phyloP scores from a whole-genome alignment of 2,797 vertebrate genomes.

The Lepidocolaptes lacrymiger region DNA sequence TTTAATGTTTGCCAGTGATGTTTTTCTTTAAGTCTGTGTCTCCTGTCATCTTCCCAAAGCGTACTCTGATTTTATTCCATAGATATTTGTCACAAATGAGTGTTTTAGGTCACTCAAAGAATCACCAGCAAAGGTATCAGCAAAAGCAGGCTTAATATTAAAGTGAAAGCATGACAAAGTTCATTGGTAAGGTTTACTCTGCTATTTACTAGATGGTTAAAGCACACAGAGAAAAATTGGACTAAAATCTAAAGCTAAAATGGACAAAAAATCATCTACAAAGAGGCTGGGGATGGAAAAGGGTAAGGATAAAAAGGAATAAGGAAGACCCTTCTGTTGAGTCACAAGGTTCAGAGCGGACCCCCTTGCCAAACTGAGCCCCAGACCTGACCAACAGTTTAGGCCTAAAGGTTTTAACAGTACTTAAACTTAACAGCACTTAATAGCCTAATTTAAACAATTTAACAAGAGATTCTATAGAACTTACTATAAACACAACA shows the following conservation, averaged over 20 bases:
- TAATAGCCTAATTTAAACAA: background rate
- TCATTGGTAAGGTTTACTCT: background rate
- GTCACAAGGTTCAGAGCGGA: background rate
- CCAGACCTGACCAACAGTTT: background rate
- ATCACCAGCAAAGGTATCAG: background rate
- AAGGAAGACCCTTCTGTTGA: background rate
- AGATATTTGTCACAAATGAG: background rate
- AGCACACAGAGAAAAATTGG: background rate
- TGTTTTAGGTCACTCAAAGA: background rate
- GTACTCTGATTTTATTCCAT: background rate
- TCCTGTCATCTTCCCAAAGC: background rate
- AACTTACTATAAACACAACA: background rate
- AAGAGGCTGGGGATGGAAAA: background rate
- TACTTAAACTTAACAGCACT: background rate
- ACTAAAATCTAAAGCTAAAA: background rate
- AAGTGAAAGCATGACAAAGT: background rate
- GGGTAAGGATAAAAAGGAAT: background rate
- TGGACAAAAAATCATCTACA: background rate
- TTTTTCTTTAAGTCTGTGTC: background rate
- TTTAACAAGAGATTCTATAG: background rate
- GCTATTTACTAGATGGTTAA: background rate
- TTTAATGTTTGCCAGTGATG: background rate
- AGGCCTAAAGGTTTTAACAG: background rate
- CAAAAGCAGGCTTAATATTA: background rate
- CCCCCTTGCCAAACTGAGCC: background rate